These are phyloP conservation scores for Recurvirostra avosetta DNA, from an alignment of 2,113 vertebrate species.

Conservation along the genomic window DNA sequence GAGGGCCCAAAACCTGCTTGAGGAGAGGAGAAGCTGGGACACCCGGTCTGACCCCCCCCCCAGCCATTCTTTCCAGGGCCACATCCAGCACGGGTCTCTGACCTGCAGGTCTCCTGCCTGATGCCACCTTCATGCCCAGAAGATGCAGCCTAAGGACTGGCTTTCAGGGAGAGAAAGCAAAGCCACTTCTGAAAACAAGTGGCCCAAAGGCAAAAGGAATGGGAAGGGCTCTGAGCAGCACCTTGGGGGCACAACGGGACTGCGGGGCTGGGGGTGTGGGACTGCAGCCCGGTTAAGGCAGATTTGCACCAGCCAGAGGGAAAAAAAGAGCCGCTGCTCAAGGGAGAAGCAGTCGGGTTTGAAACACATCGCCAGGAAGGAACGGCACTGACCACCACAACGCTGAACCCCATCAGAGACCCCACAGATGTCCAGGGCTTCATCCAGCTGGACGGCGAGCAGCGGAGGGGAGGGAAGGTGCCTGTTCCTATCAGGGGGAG, in stretches of 20 bases:
- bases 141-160: neutral
- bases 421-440: neutral
- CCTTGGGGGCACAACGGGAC: neutral
- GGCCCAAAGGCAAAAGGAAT: neutral
- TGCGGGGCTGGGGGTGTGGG: neutral
- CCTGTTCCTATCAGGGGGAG: neutral
- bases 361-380: neutral
- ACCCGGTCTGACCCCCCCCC: rapidly evolving
- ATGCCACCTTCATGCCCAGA: neutral
- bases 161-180: neutral
- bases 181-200: neutral
- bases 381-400: neutral
- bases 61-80: neutral
- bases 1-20: neutral
- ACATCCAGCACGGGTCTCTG: neutral
- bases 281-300: neutral
- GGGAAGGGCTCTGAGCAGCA: neutral
- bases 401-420: neutral
- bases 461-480: neutral
- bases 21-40: neutral
- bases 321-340: neutral
- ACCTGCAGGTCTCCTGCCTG: neutral
- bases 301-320: neutral
- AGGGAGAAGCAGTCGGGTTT: neutral
- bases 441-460: neutral